Evolutionary conservation across 2,113 vertebrate genomes (phyloP).

Genomic region (Collichthys lucidus): DNA sequence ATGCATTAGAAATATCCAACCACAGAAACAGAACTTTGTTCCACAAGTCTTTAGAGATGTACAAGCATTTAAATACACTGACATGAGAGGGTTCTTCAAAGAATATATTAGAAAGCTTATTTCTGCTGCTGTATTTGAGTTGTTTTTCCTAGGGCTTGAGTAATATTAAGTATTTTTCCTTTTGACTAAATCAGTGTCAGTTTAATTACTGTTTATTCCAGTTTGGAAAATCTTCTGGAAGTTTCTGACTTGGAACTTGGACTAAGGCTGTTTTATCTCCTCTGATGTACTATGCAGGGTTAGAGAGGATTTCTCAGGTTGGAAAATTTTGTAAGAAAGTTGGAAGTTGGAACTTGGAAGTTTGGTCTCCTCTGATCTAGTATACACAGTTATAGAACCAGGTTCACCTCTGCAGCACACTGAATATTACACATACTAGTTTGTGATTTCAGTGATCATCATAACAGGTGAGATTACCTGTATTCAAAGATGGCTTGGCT

Average conservation of each 20-base stretch:
- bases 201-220: slow-evolving; percentile 7
- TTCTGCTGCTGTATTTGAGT: slow-evolving; percentile 26
- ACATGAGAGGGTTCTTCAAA: slow-evolving; percentile 14
- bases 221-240: neutral
- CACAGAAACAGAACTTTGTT: slow-evolving; percentile 55
- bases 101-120: neutral
- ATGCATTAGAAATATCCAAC: slow-evolving; percentile 62
- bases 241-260: neutral
- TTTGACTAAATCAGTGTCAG: slow-evolving; percentile 9
- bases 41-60: slow-evolving; percentile 40
- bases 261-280: neutral
- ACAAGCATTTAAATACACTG: slow-evolving; percentile 33
- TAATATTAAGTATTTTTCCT: neutral
- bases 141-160: slow-evolving; percentile 4
- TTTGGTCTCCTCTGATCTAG: neutral
- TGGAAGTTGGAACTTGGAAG: no score
- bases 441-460: neutral
- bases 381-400: no score
- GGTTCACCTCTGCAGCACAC: no score
- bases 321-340: no score
- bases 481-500: neutral
- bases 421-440: no score
- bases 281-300: neutral
- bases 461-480: neutral
- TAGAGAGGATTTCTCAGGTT: no score